Percentiles rank a stretch among this genome's conserved stretches.
Evolutionary conservation across 1,140 invertebrate species (phyloP).

Genomic region (Scaptodrosophila lebanonensis): DNA sequence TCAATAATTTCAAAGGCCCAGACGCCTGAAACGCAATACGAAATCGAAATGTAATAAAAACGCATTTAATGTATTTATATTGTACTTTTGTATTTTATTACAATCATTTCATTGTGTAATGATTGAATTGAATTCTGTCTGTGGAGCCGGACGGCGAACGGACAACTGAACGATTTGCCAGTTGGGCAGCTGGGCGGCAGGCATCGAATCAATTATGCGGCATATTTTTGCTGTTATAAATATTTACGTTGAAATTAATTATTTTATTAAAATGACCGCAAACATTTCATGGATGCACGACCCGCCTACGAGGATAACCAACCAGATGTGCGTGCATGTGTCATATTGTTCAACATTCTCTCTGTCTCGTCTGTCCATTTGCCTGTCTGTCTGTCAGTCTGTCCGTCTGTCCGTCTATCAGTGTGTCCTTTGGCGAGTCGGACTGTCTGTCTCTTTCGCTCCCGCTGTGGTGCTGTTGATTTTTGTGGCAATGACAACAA

Average conservation of each 20-base stretch:
- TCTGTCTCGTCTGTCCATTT: too few relatives aligned
- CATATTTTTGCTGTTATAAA: constrained; percentile 72
- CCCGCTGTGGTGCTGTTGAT: constrained; percentile 32
- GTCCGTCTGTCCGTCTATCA: too few relatives aligned
- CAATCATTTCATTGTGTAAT: constrained; percentile 65
- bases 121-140: constrained; percentile 69
- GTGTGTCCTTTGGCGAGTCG: too few relatives aligned
- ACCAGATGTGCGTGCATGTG: too few relatives aligned
- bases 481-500: constrained; percentile 43
- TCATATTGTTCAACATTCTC: too few relatives aligned
- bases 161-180: constrained; percentile 11
- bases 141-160: constrained; percentile 53
- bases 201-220: constrained; percentile 66
- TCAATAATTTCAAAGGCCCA: constrained; percentile 45
- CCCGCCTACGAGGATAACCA: constrained; percentile 29
- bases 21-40: constrained; percentile 12
- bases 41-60: constrained; percentile 34
- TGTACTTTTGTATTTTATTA: constrained; percentile 71
- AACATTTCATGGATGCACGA: constrained; percentile 66
- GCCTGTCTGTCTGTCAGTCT: too few relatives aligned
- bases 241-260: constrained; percentile 74
- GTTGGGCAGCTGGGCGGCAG: constrained; percentile 44
- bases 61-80: constrained; percentile 72
- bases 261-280: constrained; percentile 75
- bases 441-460: constrained; percentile 2